Conservation (phyloP, 1,140 invertebrate species). For the Drosophila rufa region DNA sequence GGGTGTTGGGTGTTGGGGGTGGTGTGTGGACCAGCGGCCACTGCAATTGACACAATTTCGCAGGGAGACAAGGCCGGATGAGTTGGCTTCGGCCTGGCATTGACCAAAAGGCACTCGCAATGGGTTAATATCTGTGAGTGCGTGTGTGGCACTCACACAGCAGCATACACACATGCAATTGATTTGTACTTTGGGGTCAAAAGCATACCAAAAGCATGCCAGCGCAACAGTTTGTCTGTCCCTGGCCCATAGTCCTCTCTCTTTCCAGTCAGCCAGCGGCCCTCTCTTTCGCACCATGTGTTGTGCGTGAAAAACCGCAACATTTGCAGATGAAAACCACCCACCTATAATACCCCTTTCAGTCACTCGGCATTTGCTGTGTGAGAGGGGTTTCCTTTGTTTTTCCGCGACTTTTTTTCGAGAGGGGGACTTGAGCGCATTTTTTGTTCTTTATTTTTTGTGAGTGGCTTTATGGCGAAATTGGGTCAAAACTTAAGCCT, state of each 20-base stretch:
- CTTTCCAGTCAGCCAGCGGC: not conserved
- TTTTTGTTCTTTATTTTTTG: slow-evolving; percentile 2
- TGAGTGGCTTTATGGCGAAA: slow-evolving; percentile 36
- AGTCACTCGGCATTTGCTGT: not conserved
- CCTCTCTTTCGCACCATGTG: not conserved
- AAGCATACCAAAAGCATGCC: slow-evolving; percentile 63
- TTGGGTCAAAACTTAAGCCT: slow-evolving; percentile 26
- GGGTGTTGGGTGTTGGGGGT: not conserved
- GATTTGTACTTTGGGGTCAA: slow-evolving; percentile 83
- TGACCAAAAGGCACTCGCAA: slow-evolving; percentile 55
- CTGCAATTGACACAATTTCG: slow-evolving; percentile 84
- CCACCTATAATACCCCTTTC: slow-evolving; percentile 5
- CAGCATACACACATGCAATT: slow-evolving; percentile 68
- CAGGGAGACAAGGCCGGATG: slow-evolving; percentile 59
- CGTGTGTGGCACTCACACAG: slow-evolving; percentile 32
- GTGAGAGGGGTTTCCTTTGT: slow-evolving; percentile 7
- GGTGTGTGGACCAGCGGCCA: slow-evolving; percentile 38
- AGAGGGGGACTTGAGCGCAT: slow-evolving; percentile 5
- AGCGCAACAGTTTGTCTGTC: slow-evolving; percentile 61
- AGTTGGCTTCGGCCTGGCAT: slow-evolving; percentile 29
- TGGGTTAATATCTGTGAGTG: slow-evolving; percentile 29
- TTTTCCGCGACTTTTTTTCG: slow-evolving; percentile 24
- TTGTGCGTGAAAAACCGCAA: slow-evolving; percentile 67
- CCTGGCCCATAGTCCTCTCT: slow-evolving; percentile 8
- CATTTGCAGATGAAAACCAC: slow-evolving; percentile 45